phyloP scores from a whole-genome alignment of 2,888 invertebrate genomes.

The Drosophila subsilvestris region DNA sequence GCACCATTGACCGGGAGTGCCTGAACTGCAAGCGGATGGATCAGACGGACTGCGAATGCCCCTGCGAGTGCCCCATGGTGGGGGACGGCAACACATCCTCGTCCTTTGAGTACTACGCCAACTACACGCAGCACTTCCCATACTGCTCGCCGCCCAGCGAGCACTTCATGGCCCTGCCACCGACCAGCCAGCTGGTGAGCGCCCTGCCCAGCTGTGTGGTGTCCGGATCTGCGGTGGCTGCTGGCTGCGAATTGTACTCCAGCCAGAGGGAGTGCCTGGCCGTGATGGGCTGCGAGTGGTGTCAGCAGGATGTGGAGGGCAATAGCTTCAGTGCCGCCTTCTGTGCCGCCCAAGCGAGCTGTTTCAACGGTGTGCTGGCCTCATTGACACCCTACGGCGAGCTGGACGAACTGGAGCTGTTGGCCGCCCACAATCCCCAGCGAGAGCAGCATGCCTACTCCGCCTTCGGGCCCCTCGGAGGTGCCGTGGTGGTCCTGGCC shows the following conservation, averaged over 20 bases:
- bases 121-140: slow-evolving; percentile 78
- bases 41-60: slow-evolving; percentile 97
- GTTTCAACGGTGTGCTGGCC: slow-evolving; percentile 94
- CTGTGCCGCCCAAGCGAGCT: slow-evolving; percentile 91
- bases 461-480: slow-evolving; percentile 94
- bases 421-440: slow-evolving; percentile 80
- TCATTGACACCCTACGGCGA: slow-evolving; percentile 90
- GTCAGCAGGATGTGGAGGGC: slow-evolving; percentile 91
- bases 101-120: slow-evolving; percentile 61
- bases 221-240: slow-evolving; percentile 83
- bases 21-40: slow-evolving; percentile 97
- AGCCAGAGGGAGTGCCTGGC: slow-evolving; percentile 88
- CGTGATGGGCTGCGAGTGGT: slow-evolving; percentile 96
- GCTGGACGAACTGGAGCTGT: slow-evolving; percentile 80
- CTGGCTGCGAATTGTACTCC: slow-evolving; percentile 88
- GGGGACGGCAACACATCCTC: slow-evolving; percentile 24
- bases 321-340: slow-evolving; percentile 89
- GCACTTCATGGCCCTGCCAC: slow-evolving; percentile 69
- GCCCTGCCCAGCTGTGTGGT: slow-evolving; percentile 86
- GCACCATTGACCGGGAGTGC: slow-evolving; percentile 93
- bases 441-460: slow-evolving; percentile 86
- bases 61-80: slow-evolving; percentile 92
- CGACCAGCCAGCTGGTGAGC: slow-evolving; percentile 84
- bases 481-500: slow-evolving; percentile 92
- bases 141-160: slow-evolving; percentile 82